Evolutionary conservation across 2,888 invertebrate species (phyloP), one percentile per base, ranked within the genome.

Genomic region (Unio pictorum): DNA sequence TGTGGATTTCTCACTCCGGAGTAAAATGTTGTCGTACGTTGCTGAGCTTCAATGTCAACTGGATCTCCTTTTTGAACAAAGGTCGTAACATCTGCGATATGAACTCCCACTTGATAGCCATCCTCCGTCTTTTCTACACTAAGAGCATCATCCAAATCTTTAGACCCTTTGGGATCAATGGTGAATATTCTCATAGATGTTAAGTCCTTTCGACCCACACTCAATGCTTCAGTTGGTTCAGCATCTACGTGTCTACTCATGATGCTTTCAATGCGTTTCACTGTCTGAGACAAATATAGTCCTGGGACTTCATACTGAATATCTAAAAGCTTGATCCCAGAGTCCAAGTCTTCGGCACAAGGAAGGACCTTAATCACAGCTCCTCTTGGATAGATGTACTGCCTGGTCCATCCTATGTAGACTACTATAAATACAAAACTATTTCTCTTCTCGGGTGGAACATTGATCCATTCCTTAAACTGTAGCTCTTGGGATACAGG

Each of bases 11-110:
- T 63, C 20, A 73, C 58, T 20, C 73, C 73, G 6, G 74, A 66
- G 62, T 81, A 83, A 72, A 75, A 79, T 18, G 81, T 80, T 17
- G 73, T 74, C 18, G 75, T 75, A 56, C 84, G 69, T n/a, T 64
- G 55, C 20, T 68, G 64, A 20, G 84, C 84, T 67, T 82, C 83
- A 28, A 59, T 62, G 59, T 84, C 84, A 61, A 81, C 17, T 2
- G 74, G 75, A 55, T 73, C 72, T 30, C 74, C 79, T 55, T 76
- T 73, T 45, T 69, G 55, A 4, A 84, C 72, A 61, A 67, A 71
- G 4, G 69, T 66, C 8, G 76, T 67, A 15, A 83, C 84, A 73
- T 84, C 84, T 54, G 84, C 78, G 61, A 84, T 82, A 67, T 83
- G 82, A 5, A 84, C 79, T 6, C 80, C 80, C 2, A 83, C 76